Conservation (phyloP, 2,797 vertebrate genomes). For the Ceryle rudis region DNA sequence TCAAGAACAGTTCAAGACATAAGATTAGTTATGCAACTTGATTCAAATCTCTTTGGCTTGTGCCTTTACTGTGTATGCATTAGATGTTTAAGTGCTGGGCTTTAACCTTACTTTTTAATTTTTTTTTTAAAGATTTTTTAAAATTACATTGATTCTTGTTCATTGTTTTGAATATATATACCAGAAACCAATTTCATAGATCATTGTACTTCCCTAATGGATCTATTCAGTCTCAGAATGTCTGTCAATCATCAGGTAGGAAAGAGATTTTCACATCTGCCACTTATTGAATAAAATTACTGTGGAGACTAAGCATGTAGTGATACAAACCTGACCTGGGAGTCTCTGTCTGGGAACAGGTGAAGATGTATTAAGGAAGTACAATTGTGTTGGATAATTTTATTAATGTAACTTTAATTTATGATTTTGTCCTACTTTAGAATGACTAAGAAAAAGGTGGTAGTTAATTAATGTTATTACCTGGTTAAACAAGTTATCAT, state of each 20-base stretch:
- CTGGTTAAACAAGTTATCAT: neutral
- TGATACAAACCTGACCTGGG: neutral
- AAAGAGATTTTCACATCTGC: constrained; percentile 16
- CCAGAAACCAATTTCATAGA: constrained; percentile 22
- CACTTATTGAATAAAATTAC: constrained; percentile 42
- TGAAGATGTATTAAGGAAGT: constrained; percentile 20
- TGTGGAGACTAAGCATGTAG: neutral
- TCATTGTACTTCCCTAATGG: constrained; percentile 48
- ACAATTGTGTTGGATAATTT: neutral
- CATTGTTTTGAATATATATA: constrained; percentile 17
- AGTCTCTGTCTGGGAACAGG: constrained; percentile 2
- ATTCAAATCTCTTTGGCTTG: neutral
- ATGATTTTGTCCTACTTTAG: neutral
- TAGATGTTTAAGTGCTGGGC: neutral
- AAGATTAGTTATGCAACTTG: neutral
- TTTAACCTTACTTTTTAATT: neutral
- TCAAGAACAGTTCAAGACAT: neutral
- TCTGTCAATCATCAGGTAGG: constrained; percentile 26
- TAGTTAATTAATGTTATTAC: neutral
- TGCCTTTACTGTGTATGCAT: accelerated
- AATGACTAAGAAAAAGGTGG: neutral
- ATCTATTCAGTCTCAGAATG: constrained; percentile 12
- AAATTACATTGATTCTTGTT: neutral
- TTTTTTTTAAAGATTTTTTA: neutral
- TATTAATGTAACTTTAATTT: neutral